phyloP scores from a whole-genome alignment of 2,797 vertebrate species.

The Tolypeutes matacus region DNA sequence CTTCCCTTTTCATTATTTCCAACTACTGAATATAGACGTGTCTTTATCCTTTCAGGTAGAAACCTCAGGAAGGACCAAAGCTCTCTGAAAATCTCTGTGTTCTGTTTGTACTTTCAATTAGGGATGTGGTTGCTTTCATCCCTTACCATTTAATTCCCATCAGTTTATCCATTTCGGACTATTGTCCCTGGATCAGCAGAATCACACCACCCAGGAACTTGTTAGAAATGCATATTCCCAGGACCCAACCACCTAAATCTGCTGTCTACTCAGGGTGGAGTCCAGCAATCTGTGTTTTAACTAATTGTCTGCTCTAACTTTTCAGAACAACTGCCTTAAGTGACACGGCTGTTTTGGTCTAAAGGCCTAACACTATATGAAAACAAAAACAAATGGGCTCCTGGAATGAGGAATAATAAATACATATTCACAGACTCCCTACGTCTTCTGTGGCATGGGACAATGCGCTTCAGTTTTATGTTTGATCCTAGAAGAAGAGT shows the following conservation, averaged over 20 bases:
- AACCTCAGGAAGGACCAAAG: neutral
- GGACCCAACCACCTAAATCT: neutral
- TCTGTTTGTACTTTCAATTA: neutral
- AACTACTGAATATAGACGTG: neutral
- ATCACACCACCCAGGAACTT: neutral
- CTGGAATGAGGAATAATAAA: neutral
- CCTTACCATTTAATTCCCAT: neutral
- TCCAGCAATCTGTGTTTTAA: neutral
- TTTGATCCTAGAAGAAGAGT: neutral
- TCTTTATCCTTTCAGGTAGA: neutral
- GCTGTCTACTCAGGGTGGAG: neutral
- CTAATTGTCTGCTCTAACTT: neutral
- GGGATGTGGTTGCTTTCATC: neutral
- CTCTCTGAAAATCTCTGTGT: neutral
- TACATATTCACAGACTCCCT: neutral
- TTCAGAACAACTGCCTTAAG: neutral
- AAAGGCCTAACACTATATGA: neutral
- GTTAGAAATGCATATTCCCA: neutral
- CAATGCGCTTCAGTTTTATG: neutral
- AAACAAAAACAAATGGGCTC: neutral
- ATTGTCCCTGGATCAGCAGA: neutral
- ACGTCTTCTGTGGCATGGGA: neutral
- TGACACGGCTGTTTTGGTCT: neutral
- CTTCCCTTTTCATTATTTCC: conserved; percentile 11
- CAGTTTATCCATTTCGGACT: neutral